phyloP scores from a whole-genome alignment of 2,113 vertebrate genomes.

The Colossoma macropomum region DNA sequence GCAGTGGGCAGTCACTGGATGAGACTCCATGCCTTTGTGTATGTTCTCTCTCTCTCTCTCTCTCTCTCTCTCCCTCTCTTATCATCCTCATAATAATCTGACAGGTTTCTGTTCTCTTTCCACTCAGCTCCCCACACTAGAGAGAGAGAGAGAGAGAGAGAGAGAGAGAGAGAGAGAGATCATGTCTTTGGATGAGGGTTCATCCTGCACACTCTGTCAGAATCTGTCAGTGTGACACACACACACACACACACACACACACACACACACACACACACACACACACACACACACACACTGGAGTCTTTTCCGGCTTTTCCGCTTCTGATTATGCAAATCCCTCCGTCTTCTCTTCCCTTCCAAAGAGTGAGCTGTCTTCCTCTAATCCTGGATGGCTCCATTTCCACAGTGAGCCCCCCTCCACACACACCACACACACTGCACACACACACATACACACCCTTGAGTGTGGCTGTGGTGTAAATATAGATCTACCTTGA shows the following conservation, averaged over 20 bases:
- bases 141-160: neutral
- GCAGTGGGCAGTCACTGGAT: neutral
- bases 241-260: conserved; percentile 41
- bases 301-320: conserved; percentile 24
- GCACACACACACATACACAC: conserved; percentile 34
- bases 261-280: conserved; percentile 40
- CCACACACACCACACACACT: conserved; percentile 42
- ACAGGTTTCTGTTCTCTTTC: neutral
- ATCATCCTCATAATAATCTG: conserved; percentile 3
- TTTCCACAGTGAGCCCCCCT: conserved; percentile 55
- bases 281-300: conserved; percentile 18
- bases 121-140: neutral
- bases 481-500: conserved; percentile 17
- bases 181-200: conserved; percentile 2
- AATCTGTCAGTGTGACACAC: conserved; percentile 38
- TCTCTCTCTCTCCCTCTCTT: neutral
- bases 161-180: conserved; percentile 5
- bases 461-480: neutral
- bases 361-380: conserved; percentile 28
- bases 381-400: conserved; percentile 38
- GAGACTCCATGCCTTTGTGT: neutral
- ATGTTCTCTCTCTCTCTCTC: conserved; percentile 10
- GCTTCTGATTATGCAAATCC: conserved; percentile 41
- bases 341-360: neutral
- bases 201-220: conserved; percentile 17